phyloP scores from a whole-genome alignment of 2,888 invertebrate genomes.

The Leptopterna dolabrata region DNA sequence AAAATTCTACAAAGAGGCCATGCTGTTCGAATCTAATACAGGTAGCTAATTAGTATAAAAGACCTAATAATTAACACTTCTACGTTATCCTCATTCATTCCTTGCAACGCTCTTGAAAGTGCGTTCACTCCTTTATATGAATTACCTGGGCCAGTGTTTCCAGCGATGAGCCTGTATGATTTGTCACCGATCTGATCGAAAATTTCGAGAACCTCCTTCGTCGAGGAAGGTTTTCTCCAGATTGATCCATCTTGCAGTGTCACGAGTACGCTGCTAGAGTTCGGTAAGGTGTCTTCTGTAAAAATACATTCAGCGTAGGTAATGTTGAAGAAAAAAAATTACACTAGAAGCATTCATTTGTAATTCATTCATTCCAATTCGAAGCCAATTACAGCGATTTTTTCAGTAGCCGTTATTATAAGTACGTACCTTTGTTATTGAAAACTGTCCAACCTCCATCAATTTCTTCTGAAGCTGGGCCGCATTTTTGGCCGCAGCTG shows the following conservation, averaged over 20 bases:
- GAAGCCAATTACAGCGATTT: not conserved
- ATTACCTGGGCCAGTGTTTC: constrained; percentile 76
- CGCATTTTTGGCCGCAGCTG: constrained; percentile 29
- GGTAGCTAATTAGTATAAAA: too few relatives aligned
- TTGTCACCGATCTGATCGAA: constrained; percentile 67
- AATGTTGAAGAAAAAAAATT: too few relatives aligned
- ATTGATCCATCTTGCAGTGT: constrained; percentile 63
- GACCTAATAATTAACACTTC: too few relatives aligned
- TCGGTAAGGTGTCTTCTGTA: not conserved
- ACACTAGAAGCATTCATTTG: too few relatives aligned
- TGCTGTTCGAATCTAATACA: too few relatives aligned
- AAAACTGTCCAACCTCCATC: not conserved
- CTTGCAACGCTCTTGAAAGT: too few relatives aligned
- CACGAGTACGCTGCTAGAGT: not conserved
- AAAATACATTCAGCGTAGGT: not conserved
- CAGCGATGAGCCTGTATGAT: constrained; percentile 75
- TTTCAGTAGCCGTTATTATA: too few relatives aligned
- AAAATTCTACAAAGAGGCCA: too few relatives aligned
- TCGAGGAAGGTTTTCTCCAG: constrained; percentile 73
- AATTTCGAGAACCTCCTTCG: constrained; percentile 72
- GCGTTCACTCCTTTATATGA: too few relatives aligned
- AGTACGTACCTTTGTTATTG: not conserved
- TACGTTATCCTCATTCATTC: too few relatives aligned
- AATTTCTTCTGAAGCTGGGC: not conserved
- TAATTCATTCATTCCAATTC: too few relatives aligned